Conservation (phyloP, 2,113 vertebrate genomes). For the Eonycteris spelaea region DNA sequence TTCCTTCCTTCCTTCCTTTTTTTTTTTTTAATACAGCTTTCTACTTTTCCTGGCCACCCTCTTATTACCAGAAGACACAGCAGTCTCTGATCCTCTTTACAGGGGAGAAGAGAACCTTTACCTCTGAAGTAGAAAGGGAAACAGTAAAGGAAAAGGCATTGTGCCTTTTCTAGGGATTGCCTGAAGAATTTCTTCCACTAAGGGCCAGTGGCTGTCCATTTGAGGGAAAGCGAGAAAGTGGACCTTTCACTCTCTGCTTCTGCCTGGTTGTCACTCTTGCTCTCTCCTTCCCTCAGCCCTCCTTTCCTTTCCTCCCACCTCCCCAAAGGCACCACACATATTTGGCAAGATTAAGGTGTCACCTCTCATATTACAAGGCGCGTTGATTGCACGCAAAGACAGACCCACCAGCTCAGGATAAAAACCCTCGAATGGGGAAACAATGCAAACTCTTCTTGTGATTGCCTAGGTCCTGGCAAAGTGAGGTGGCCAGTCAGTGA, state of each 20-base stretch:
- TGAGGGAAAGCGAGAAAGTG: not conserved
- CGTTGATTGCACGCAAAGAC: constrained; percentile 77
- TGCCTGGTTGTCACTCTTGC: not conserved
- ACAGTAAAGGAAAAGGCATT: not conserved
- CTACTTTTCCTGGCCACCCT: not conserved
- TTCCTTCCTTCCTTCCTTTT: too few species aligned
- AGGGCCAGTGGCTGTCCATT: not conserved
- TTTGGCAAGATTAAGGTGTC: constrained; percentile 85
- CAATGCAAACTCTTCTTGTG: not conserved
- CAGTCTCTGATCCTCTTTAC: not conserved
- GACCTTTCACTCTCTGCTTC: not conserved
- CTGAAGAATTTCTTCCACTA: not conserved
- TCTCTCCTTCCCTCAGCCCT: not conserved
- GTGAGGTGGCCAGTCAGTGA: not conserved
- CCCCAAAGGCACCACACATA: constrained; percentile 65
- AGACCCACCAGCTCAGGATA: constrained; percentile 57
- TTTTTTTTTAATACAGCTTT: not conserved
- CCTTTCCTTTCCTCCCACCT: not conserved
- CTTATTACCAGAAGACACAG: not conserved
- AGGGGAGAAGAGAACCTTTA: not conserved
- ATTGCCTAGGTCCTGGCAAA: constrained; percentile 35
- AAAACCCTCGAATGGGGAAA: constrained; percentile 29
- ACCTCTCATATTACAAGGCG: constrained; percentile 81
- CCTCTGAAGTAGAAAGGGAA: not conserved
- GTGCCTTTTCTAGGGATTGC: not conserved